These are phyloP conservation scores for Rutpela maculata DNA, from an alignment of 2,888 invertebrate genomes.

Conservation along the genomic window DNA sequence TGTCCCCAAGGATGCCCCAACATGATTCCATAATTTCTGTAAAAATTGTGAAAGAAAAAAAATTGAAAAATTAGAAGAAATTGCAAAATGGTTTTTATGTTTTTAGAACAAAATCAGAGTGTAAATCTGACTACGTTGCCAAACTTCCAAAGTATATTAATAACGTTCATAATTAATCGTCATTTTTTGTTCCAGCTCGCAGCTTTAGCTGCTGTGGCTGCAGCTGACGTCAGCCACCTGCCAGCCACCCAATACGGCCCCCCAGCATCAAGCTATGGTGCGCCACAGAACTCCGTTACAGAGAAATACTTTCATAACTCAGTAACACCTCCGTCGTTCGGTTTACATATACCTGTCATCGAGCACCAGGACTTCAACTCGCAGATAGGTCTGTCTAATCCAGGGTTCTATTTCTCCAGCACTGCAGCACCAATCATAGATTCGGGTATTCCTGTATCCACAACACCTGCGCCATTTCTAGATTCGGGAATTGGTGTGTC, in stretches of 20 bases:
- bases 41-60: no score
- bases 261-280: slow-evolving; percentile 73
- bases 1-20: no score
- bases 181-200: slow-evolving; percentile 51
- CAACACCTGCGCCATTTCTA: slow-evolving; percentile 32
- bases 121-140: not conserved
- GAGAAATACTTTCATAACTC: slow-evolving; percentile 24
- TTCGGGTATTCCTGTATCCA: slow-evolving; percentile 12
- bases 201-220: slow-evolving; percentile 70
- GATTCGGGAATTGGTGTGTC: slow-evolving; percentile 16
- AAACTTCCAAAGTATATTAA: not conserved
- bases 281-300: slow-evolving; percentile 66
- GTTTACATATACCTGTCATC: slow-evolving; percentile 32
- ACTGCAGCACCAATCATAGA: slow-evolving; percentile 25
- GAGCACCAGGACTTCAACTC: slow-evolving; percentile 44
- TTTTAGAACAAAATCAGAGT: not conserved
- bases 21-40: no score
- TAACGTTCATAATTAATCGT: not conserved
- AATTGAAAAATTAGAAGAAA: no score
- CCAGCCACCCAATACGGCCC: slow-evolving; percentile 71
- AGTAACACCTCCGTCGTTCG: slow-evolving; percentile 31
- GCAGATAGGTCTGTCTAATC: slow-evolving; percentile 16
- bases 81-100: not conserved
- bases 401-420: slow-evolving; percentile 10
- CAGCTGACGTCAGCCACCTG: slow-evolving; percentile 66